Evolutionary conservation across 2,888 invertebrate species (phyloP), one percentile per base, ranked within the genome.

Genomic region (Leptinotarsa tumamoca): DNA sequence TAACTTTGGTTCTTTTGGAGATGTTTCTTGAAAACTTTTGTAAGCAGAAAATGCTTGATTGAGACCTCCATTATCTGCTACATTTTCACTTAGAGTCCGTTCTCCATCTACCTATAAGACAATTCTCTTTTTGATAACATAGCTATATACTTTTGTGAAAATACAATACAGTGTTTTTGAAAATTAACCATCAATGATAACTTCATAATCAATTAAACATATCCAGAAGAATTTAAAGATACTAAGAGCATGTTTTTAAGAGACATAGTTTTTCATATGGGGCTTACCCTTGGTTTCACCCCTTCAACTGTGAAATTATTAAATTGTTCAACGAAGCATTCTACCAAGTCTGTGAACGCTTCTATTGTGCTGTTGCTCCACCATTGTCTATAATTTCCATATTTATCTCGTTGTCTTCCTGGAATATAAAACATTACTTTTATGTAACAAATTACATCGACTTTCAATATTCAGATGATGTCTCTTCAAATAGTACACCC

Each of bases 301-400:
- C 93, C 93, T 0, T 91, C 88, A 23, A 94, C 83, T 80, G 92
- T 92, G 83, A 92, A 94, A 17, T 88, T 88, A 67, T 91, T 92
- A 85, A 97, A 98, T 86, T 98, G 97, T 52, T 95, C 91, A n/a
- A 96, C 90, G 85, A 98, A 96, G 86, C 98, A 98, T 78, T 93
- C 89, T 0, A 95, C 93, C 84, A 93, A 92, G 80, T 94, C 92
- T 68, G 93, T 91, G 86, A 95, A 98, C 33, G 92, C 92, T 14
- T 90, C 88, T 67, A 95, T 92, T 0, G 96, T 96, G 56, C 90
- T 89, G 81, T 95, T 94, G 2, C 93, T 93, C 97, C 97, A 98
- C 97, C 97, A 98, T 76, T 95, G 94, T n/a, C 93, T 89, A 83
- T 95, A 90, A 87, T 96, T 96, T 15, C 97, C 97, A 80, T 92